A percentile compares a stretch with the other conserved stretches of the same genome.
Evolutionary conservation across 2,888 invertebrate genomes (phyloP).

Genomic region (Zele albiditarsus): DNA sequence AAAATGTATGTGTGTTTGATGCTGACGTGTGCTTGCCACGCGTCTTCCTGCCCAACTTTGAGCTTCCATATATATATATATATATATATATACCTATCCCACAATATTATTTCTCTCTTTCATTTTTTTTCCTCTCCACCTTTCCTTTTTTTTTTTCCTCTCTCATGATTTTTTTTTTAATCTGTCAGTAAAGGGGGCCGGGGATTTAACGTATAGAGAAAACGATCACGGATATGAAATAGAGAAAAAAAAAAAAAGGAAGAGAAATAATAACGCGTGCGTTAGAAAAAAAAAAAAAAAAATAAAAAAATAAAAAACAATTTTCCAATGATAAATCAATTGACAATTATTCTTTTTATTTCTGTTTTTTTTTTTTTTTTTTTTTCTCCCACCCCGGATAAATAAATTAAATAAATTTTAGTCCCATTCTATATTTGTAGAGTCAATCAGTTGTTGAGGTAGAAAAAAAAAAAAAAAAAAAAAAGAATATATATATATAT

Average conservation of each 20-base stretch:
- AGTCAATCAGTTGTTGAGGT: slow-evolving; percentile 25
- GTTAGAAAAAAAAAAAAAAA: slow-evolving; percentile 44
- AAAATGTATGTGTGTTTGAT: not conserved
- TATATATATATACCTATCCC: no score
- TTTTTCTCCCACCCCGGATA: slow-evolving; percentile 10
- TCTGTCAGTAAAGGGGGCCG: slow-evolving; percentile 47
- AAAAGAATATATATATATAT: no score
- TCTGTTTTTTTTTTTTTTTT: not conserved
- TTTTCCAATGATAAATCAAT: no score
- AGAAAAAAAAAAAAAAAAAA: slow-evolving; percentile 34
- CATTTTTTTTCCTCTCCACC: slow-evolving; percentile 29
- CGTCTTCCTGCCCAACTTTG: slow-evolving; percentile 41
- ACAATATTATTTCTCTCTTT: slow-evolving; percentile 32
- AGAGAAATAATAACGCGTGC: no score
- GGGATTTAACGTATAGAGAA: slow-evolving; percentile 42
- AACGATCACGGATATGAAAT: no score
- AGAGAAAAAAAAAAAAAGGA: no score
- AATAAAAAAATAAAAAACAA: slow-evolving; percentile 1
- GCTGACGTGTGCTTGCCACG: slow-evolving; percentile 54
- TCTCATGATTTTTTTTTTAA: no score
- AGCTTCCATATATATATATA: no score
- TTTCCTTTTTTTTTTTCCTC: slow-evolving; percentile 33
- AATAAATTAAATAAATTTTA: not conserved
- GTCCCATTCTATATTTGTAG: not conserved
- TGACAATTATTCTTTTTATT: not conserved